Evolutionary conservation across 2,113 vertebrate species (phyloP), one percentile per base, ranked within the genome.

Genomic region (Zosterops borbonicus): DNA sequence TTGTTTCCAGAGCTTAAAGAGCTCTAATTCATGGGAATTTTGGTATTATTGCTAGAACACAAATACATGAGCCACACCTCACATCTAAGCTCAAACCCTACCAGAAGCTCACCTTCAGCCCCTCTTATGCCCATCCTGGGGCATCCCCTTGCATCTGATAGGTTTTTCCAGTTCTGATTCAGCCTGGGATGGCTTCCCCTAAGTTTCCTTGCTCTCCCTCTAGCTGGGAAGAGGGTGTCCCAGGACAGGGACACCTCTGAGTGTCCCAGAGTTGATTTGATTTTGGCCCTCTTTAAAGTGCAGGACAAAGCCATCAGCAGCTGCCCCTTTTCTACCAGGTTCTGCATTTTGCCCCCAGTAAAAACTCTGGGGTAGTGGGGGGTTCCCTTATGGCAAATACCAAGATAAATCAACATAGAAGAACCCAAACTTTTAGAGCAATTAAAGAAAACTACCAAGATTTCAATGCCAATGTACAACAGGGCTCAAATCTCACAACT

Each of bases 161-260:
- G 7, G 9, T 41, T 35, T 85, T 88, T 65, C 56, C 37, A 62
- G n/a, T 31, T 4, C 8, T 42, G 15, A 42, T 56, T 74, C 44
- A 56, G 15, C 33, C 41, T 69, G 29, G 4, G 5, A 67, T 12
- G 9, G 6, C 25, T 67, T 86, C 7, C 11, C 22, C 31, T 14
- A n/a, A 86, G 7, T 18, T 49, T 56, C 22, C 15, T 58, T 83
- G 11, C 17, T 71, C 12, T 19, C 17, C 19, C 9, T 14, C 4
- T 0, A 1, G 6, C 11, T 71, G 31, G n/a, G 19, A 71, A 33
- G 4, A 11, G 2, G 4, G 5, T 79, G 18, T 31, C 2, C 2
- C 14, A 76, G 21, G 23, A 12, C 11, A 85, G 8, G 18, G 31
- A 44, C 39, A 39, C 39, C 39, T 39, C 39, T 39, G 39, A 12